Evolutionary conservation across 2,888 invertebrate species (phyloP), one percentile per base, ranked within the genome.

Genomic region (Odontocerum albicorne): DNA sequence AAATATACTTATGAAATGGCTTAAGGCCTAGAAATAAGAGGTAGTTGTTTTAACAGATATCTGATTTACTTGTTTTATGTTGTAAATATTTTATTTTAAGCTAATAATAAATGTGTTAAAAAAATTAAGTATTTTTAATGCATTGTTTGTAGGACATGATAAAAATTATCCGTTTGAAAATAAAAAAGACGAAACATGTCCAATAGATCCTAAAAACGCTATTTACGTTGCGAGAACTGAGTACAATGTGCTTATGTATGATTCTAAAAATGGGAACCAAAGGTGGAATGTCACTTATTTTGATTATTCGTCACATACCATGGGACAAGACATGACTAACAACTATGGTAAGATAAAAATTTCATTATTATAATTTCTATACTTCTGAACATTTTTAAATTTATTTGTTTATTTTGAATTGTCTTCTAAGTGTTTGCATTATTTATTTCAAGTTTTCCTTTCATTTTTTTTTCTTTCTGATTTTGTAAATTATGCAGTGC

Each of bases 281-380:
- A 86, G 88, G 67, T 98, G 97, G 97, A 98, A 99, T 74, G 92
- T 97, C 3, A 97, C 97, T 1, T 98, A 92, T 75, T 92, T 88
- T 66, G 97, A 97, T 73, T 99, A 98, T 70, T 88, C 96, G 1
- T 87, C 93, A 1, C 83, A 84, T 67, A 87, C 86, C 61, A 91
- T 87, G 86, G 85, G 84, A 39, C 84, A 86, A 45, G 88, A 92
- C 68, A 80, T 86, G 72, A 75, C 85, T 2, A 86, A 85, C 65
- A 87, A 88, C 72, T 94, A 95, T 75, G 90, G 92, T 91, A 69
- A 70, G 74, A 68, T 65, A 62, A 64, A 56, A 43, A 46, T 40
- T 16, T 38, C 15, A 13, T 15, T 38, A n/a, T 27, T 7, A 27
- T 27, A 27, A 8, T 7, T 7, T 8, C 27, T 27, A 27, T 27